A percentile compares a stretch with the other conserved stretches of the same genome.
Evolutionary conservation across 2,113 vertebrate species (phyloP).

Genomic region (Litocranius walleri): DNA sequence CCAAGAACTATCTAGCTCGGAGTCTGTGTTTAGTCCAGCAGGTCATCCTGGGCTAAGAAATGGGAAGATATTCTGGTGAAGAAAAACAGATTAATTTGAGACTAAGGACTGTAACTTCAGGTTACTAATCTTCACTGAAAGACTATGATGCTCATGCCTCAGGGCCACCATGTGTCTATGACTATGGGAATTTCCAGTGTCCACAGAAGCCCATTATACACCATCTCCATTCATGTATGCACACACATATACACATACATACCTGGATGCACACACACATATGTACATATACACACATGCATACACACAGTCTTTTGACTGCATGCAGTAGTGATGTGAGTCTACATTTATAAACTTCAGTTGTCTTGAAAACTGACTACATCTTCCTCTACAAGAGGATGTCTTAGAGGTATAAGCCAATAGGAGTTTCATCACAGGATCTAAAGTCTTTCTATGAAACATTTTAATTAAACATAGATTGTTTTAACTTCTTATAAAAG

Average conservation of each 20-base stretch:
- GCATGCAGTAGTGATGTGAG: not conserved
- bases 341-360: not conserved
- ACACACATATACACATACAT: not conserved
- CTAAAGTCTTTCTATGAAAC: not conserved
- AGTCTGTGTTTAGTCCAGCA: slow-evolving; percentile 13
- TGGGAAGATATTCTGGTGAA: not conserved
- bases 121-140: not conserved
- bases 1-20: slow-evolving; percentile 11
- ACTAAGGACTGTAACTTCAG: not conserved
- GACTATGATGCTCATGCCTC: not conserved
- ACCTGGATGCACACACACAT: not conserved
- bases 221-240: not conserved
- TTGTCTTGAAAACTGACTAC: not conserved
- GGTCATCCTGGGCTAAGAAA: slow-evolving; percentile 27
- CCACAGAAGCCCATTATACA: not conserved
- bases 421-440: not conserved
- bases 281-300: not conserved
- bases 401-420: not conserved
- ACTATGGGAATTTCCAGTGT: not conserved
- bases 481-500: not conserved
- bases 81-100: not conserved
- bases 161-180: not conserved
- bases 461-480: slow-evolving; percentile 1
- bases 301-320: not conserved
- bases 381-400: not conserved